phyloP scores from a whole-genome alignment of 2,888 invertebrate genomes.

The Electrophaes corylata region DNA sequence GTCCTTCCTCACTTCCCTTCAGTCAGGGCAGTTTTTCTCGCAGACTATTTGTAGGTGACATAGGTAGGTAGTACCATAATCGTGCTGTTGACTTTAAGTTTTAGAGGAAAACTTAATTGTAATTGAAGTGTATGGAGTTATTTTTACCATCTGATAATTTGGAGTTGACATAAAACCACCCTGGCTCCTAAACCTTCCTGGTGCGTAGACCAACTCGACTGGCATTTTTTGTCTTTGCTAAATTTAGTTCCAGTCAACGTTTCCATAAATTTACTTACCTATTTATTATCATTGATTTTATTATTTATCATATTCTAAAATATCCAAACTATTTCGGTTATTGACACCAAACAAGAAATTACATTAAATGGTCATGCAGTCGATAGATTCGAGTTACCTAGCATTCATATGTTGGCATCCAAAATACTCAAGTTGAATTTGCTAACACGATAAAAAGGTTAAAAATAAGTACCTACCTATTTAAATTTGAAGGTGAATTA shows the following conservation, averaged over 20 bases:
- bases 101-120: no score
- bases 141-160: no score
- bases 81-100: no score
- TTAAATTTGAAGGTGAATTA: slow-evolving; percentile 49
- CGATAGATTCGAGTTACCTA: slow-evolving; percentile 38
- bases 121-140: no score
- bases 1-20: no score
- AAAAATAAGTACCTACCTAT: slow-evolving; percentile 39
- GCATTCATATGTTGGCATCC: slow-evolving; percentile 34
- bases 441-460: slow-evolving; percentile 44
- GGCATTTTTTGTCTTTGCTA: no score
- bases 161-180: no score
- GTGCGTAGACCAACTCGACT: no score
- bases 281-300: background rate
- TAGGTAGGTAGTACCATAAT: no score
- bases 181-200: no score
- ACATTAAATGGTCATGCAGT: slow-evolving; percentile 47
- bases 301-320: background rate
- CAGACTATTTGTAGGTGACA: no score
- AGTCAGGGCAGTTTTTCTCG: no score
- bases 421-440: slow-evolving; percentile 42
- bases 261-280: background rate
- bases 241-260: background rate
- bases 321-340: slow-evolving; percentile 49
- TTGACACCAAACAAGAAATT: slow-evolving; percentile 58